phyloP scores from a whole-genome alignment of 2,113 vertebrate genomes.

The Hippocampus zosterae region DNA sequence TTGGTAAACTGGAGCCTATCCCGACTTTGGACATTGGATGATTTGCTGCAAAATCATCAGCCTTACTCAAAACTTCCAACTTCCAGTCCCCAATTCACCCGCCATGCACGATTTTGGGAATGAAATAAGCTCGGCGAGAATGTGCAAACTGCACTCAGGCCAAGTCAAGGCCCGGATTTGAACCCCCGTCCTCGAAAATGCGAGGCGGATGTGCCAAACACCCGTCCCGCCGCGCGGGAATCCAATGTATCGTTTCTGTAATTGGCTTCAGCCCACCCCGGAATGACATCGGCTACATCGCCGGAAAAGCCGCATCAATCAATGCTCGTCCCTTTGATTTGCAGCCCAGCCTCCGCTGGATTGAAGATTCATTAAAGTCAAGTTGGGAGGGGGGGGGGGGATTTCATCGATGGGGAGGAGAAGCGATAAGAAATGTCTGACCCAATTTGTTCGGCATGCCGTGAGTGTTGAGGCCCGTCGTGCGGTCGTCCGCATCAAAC shows the following conservation, averaged over 20 bases:
- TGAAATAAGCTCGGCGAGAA: no score
- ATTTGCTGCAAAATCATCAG: no score
- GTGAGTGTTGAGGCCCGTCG: slow-evolving; percentile 20
- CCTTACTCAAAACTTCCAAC: no score
- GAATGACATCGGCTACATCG: slow-evolving; percentile 23
- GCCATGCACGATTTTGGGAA: no score
- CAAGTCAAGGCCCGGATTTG: neutral
- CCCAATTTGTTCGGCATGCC: slow-evolving; percentile 36
- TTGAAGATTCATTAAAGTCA: slow-evolving; percentile 45
- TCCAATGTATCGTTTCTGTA: slow-evolving; percentile 63
- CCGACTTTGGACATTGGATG: no score
- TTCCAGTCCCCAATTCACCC: no score
- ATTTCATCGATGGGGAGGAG: slow-evolving; percentile 31
- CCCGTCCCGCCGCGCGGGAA: slow-evolving; percentile 21
- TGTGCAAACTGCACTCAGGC: no score
- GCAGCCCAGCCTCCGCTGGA: slow-evolving; percentile 15
- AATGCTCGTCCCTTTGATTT: slow-evolving; percentile 51
- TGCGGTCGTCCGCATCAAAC: slow-evolving; percentile 27
- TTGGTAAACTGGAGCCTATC: no score
- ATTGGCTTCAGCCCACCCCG: slow-evolving; percentile 54
- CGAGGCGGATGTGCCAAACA: neutral
- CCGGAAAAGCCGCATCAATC: slow-evolving; percentile 46
- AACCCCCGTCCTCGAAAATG: neutral
- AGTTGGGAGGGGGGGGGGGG: slow-evolving; percentile 30
- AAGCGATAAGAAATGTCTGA: slow-evolving; percentile 40